A percentile compares a stretch with the other conserved stretches of the same genome.
Conservation (phyloP, 1,140 invertebrate species). For the Lepidurus couesii region DNA sequence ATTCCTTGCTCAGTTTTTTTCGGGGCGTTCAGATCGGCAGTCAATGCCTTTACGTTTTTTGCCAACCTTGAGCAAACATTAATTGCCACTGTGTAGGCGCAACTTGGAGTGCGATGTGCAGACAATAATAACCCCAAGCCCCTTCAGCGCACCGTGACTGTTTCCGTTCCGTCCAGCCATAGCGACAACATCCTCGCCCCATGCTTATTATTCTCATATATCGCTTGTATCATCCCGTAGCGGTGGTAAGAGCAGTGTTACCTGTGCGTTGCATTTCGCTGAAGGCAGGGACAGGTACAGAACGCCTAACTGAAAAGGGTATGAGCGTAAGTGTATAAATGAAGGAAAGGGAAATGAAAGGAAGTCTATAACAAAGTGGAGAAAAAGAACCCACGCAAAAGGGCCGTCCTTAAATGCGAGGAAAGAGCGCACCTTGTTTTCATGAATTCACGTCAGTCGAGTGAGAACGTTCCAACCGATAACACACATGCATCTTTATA, state of each 20-base stretch:
- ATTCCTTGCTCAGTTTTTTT: background rate
- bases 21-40: background rate
- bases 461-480: background rate
- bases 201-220: background rate
- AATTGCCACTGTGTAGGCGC: background rate
- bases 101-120: background rate
- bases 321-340: background rate
- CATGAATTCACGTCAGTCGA: constrained; percentile 17
- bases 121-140: background rate
- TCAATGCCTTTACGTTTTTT: background rate
- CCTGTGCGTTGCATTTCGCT: background rate
- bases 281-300: background rate
- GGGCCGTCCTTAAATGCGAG: constrained; percentile 8
- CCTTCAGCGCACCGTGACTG: background rate
- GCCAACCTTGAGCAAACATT: background rate
- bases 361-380: background rate
- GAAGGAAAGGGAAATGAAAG: constrained; percentile 3
- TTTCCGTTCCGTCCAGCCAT: background rate
- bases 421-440: constrained; percentile 3
- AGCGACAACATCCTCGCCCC: background rate
- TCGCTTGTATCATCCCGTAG: background rate
- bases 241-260: background rate
- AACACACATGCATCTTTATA: background rate
- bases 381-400: background rate
- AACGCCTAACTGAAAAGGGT: background rate